Evolutionary conservation across 1,140 invertebrate species (phyloP).

Genomic region (Lepidurus arcticus): DNA sequence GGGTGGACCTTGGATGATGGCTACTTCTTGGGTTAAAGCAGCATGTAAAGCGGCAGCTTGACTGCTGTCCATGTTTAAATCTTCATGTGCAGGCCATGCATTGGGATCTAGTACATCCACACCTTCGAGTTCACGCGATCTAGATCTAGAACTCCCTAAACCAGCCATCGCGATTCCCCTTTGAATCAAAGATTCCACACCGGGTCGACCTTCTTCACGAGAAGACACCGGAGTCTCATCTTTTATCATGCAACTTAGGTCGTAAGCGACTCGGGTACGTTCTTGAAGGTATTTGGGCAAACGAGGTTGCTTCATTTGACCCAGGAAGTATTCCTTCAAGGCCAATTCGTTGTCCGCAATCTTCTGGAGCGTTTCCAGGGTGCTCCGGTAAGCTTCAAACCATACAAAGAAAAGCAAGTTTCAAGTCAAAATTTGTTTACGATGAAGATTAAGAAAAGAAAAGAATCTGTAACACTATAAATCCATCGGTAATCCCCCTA

Average conservation of each 20-base stretch:
- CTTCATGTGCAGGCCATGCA: constrained; percentile 44
- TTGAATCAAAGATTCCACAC: too few relatives aligned
- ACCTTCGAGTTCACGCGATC: background rate
- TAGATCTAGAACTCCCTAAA: too few relatives aligned
- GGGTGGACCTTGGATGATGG: constrained; percentile 72
- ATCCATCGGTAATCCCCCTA: too few relatives aligned
- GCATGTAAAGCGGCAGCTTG: constrained; percentile 55
- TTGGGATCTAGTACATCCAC: background rate
- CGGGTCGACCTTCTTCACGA: background rate
- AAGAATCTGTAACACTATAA: too few relatives aligned
- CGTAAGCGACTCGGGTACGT: background rate
- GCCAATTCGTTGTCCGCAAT: constrained; percentile 52
- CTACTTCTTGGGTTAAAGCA: constrained; percentile 57
- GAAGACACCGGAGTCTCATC: background rate
- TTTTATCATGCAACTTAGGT: background rate
- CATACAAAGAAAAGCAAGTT: constrained; percentile 49
- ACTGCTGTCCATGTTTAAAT: constrained; percentile 51
- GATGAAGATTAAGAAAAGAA: too few relatives aligned
- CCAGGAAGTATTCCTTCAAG: constrained; percentile 56
- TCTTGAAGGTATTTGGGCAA: constrained; percentile 29
- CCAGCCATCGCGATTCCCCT: too few relatives aligned
- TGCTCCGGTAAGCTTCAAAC: constrained; percentile 59
- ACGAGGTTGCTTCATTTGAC: background rate
- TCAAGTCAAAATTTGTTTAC: constrained; percentile 38
- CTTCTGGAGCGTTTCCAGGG: constrained; percentile 53